A percentile compares a stretch with the other conserved stretches of the same genome.
Conservation (phyloP, 1,140 invertebrate genomes). For the Geopemphigus sp. region DNA sequence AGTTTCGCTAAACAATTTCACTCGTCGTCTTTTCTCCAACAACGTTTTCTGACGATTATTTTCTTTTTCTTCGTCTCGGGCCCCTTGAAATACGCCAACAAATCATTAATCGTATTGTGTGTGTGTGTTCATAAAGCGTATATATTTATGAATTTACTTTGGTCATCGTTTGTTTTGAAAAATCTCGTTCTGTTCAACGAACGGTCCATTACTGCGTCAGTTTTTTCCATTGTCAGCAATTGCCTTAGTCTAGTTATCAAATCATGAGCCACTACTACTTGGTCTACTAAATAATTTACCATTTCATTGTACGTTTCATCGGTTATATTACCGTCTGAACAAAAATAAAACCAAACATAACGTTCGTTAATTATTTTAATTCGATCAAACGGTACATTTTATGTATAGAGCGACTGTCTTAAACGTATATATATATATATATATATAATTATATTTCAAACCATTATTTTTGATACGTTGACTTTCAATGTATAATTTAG, state of each 20-base stretch:
- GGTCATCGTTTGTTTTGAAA: slow-evolving; percentile 22
- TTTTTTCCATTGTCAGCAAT: slow-evolving; percentile 40
- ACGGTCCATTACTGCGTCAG: slow-evolving; percentile 25
- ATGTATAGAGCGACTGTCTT: too few relatives aligned
- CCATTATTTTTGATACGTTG: slow-evolving; percentile 29
- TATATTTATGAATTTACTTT: slow-evolving; percentile 11
- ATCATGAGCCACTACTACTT: not conserved
- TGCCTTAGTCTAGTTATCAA: slow-evolving; percentile 22
- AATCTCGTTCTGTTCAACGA: slow-evolving; percentile 37
- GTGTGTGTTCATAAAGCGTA: not conserved
- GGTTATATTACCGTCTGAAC: not conserved
- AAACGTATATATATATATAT: not conserved
- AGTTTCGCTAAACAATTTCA: not conserved
- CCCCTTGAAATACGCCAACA: not conserved
- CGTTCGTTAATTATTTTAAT: not conserved
- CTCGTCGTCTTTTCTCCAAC: slow-evolving; percentile 2
- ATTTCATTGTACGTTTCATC: not conserved
- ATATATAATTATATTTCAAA: not conserved
- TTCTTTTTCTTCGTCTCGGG: not conserved
- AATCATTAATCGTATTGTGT: not conserved
- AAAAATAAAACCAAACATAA: not conserved
- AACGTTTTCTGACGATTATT: slow-evolving; percentile 12
- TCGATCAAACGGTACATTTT: not conserved
- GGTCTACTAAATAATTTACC: slow-evolving; percentile 10
- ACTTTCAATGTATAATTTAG: slow-evolving; percentile 18